Percentiles rank a stretch among this genome's conserved stretches.
These are phyloP conservation scores for Bellardia pandia DNA, from an alignment of 2,888 invertebrate genomes.

Conservation along the genomic window DNA sequence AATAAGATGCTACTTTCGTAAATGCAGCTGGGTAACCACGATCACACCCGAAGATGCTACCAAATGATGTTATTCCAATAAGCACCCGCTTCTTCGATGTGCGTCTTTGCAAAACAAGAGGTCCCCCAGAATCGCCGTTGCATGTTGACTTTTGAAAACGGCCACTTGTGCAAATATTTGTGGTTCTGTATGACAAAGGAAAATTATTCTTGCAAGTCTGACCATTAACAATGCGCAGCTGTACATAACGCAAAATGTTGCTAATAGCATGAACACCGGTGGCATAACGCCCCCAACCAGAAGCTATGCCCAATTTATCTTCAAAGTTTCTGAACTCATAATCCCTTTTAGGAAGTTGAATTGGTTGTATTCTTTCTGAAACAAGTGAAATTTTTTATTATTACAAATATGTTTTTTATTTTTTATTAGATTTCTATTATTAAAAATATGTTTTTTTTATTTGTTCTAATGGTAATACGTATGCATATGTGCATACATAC, in stretches of 20 bases:
- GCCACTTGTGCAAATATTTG: constrained; percentile 84
- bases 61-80: constrained; percentile 82
- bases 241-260: constrained; percentile 83
- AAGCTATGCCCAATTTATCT: constrained; percentile 82
- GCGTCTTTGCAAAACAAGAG: constrained; percentile 80
- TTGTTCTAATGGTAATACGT: too few relatives aligned
- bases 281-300: constrained; percentile 85
- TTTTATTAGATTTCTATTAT: too few relatives aligned
- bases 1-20: constrained; percentile 82
- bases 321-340: constrained; percentile 81
- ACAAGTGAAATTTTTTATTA: constrained; percentile 53
- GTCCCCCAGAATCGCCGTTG: constrained; percentile 84
- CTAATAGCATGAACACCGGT: constrained; percentile 83
- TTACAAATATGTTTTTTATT: background rate
- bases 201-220: constrained; percentile 83
- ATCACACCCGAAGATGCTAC: constrained; percentile 82
- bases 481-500: too few relatives aligned
- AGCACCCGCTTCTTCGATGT: constrained; percentile 79
- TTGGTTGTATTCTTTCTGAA: constrained; percentile 83
- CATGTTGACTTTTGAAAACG: constrained; percentile 83
- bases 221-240: constrained; percentile 83
- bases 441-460: too few relatives aligned
- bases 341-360: constrained; percentile 81
- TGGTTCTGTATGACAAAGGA: constrained; percentile 81
- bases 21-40: constrained; percentile 82